phyloP scores from a whole-genome alignment of 2,797 vertebrate genomes.

The Miichthys miiuy region DNA sequence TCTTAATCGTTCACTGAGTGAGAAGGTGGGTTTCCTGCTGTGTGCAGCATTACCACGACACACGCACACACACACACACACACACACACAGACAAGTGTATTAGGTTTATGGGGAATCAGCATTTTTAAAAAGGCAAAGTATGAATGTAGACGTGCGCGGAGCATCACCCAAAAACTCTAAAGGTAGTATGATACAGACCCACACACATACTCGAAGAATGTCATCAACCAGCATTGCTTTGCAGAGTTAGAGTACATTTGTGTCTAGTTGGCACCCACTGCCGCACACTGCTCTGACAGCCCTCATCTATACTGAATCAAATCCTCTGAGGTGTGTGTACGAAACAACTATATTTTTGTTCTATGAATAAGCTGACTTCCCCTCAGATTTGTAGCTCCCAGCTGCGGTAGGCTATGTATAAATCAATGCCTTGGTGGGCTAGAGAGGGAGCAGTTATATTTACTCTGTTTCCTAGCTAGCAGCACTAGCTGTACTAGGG shows the following conservation, averaged over 20 bases:
- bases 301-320: slow-evolving; percentile 75
- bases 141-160: slow-evolving; percentile 34
- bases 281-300: slow-evolving; percentile 66
- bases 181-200: slow-evolving; percentile 32
- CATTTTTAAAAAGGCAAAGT: slow-evolving; percentile 52
- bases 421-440: slow-evolving; percentile 84
- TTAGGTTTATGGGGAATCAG: slow-evolving; percentile 47
- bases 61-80: slow-evolving; percentile 27
- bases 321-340: slow-evolving; percentile 77
- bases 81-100: slow-evolving; percentile 22
- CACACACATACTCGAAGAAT: slow-evolving; percentile 35
- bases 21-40: slow-evolving; percentile 59
- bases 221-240: slow-evolving; percentile 55
- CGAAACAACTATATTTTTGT: slow-evolving; percentile 81
- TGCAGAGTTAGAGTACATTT: slow-evolving; percentile 55
- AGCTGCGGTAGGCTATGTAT: slow-evolving; percentile 80
- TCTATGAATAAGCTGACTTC: slow-evolving; percentile 82
- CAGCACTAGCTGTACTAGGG: slow-evolving; percentile 77
- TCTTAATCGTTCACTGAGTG: slow-evolving; percentile 63
- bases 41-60: slow-evolving; percentile 44
- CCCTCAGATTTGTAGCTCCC: slow-evolving; percentile 82
- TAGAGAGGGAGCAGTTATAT: slow-evolving; percentile 81
- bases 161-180: slow-evolving; percentile 30
- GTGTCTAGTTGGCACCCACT: slow-evolving; percentile 58
- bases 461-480: slow-evolving; percentile 83